Percentiles rank a stretch among this genome's conserved stretches.
Conservation (phyloP, 1,140 invertebrate species). For the Papilio xuthus region DNA sequence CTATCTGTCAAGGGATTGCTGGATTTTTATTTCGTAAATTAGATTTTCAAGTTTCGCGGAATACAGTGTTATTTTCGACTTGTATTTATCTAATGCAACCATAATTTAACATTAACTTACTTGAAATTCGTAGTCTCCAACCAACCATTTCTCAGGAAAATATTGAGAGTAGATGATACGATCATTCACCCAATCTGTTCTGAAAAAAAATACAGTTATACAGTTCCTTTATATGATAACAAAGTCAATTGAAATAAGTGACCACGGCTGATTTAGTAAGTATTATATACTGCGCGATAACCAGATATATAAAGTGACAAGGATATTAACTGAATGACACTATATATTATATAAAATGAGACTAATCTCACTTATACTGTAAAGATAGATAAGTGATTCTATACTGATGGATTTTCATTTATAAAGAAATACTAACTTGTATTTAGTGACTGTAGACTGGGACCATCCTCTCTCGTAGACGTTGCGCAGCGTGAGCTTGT, state of each 20-base stretch:
- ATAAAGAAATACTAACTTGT: slow-evolving; percentile 75
- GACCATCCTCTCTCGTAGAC: slow-evolving; percentile 90
- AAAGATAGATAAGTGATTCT: too few species aligned
- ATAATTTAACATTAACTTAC: slow-evolving; percentile 45
- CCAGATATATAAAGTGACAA: too few species aligned
- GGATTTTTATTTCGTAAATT: background rate
- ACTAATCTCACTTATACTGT: too few species aligned
- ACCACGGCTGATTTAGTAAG: too few species aligned
- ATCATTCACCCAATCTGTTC: slow-evolving; percentile 84
- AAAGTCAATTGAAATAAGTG: too few species aligned
- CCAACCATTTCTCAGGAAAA: slow-evolving; percentile 89
- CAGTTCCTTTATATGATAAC: background rate
- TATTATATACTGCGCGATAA: too few species aligned
- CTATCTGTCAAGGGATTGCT: too few species aligned
- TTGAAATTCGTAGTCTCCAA: slow-evolving; percentile 84
- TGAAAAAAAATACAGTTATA: slow-evolving; percentile 60
- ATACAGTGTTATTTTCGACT: too few species aligned
- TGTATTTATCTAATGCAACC: too few species aligned
- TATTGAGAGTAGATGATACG: slow-evolving; percentile 88
- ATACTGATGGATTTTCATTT: background rate
- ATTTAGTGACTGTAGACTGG: slow-evolving; percentile 88
- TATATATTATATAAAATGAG: too few species aligned
- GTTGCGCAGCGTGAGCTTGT: slow-evolving; percentile 86
- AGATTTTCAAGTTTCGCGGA: background rate
- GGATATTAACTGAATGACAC: too few species aligned